Conservation (phyloP, 2,797 vertebrate species). For the Merluccius polli region DNA sequence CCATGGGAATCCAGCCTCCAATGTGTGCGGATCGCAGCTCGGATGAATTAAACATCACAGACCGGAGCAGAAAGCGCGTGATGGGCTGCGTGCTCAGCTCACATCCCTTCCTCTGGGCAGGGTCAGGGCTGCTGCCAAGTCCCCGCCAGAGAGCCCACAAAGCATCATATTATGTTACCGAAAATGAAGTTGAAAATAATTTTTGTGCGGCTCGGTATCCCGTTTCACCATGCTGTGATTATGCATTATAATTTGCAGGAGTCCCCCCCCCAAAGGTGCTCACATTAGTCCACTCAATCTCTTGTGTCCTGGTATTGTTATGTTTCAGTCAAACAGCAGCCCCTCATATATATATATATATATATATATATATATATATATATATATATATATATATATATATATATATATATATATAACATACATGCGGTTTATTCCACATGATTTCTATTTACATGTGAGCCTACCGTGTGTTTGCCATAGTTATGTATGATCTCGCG, state of each 20-base stretch:
- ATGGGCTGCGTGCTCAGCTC: slow-evolving; percentile 55
- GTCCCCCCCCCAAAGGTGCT: slow-evolving; percentile 32
- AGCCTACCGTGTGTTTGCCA: background rate
- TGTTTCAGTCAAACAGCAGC: too few relatives aligned
- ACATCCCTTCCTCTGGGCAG: slow-evolving; percentile 56
- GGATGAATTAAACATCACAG: slow-evolving; percentile 66
- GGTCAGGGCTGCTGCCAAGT: slow-evolving; percentile 54
- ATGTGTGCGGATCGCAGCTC: slow-evolving; percentile 40
- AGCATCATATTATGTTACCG: slow-evolving; percentile 63
- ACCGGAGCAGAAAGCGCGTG: slow-evolving; percentile 43
- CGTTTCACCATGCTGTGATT: slow-evolving; percentile 66
- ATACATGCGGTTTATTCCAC: too few relatives aligned
- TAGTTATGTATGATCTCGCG: background rate
- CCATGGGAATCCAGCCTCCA: slow-evolving; percentile 19
- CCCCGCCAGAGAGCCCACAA: slow-evolving; percentile 46
- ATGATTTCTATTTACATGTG: too few relatives aligned
- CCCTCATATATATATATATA: too few relatives aligned
- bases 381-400: too few relatives aligned
- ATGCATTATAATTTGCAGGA: slow-evolving; percentile 65
- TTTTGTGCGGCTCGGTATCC: slow-evolving; percentile 54
- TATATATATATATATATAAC: too few relatives aligned
- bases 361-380: too few relatives aligned
- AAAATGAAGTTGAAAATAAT: slow-evolving; percentile 65
- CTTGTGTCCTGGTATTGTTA: too few relatives aligned
- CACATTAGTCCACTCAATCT: background rate